phyloP scores from a whole-genome alignment of 2,888 invertebrate genomes.

The Allophyes oxyacanthae region DNA sequence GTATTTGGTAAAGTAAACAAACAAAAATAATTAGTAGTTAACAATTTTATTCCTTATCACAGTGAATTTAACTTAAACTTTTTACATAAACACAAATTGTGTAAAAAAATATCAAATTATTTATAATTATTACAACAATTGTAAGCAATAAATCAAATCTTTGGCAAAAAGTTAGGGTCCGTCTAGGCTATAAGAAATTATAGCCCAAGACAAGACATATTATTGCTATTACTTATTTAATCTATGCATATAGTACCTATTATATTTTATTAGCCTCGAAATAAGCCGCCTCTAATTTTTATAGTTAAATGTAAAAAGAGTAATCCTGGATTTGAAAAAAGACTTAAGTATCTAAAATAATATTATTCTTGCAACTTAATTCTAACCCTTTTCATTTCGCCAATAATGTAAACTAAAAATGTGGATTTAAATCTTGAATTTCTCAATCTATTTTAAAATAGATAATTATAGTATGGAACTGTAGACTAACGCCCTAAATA shows the following conservation, averaged over 20 bases:
- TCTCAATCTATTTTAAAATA: too few relatives aligned
- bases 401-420: too few relatives aligned
- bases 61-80: conserved; percentile 65
- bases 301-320: too few relatives aligned
- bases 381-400: too few relatives aligned
- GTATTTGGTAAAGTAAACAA: conserved; percentile 35
- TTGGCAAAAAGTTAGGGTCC: conserved; percentile 58
- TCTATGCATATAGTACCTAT: conserved; percentile 1
- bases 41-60: conserved; percentile 70
- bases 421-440: too few relatives aligned
- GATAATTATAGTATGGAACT: too few relatives aligned
- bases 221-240: not conserved
- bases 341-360: not conserved
- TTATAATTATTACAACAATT: conserved; percentile 16
- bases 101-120: conserved; percentile 39
- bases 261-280: conserved; percentile 13
- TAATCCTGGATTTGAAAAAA: conserved; percentile 1
- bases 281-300: not conserved
- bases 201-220: not conserved
- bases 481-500: too few relatives aligned
- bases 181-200: conserved; percentile 4
- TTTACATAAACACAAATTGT: conserved; percentile 46
- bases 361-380: not conserved
- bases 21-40: conserved; percentile 57
- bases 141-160: conserved; percentile 56